phyloP scores from a whole-genome alignment of 1,140 invertebrate genomes.

The Ostrea edulis region DNA sequence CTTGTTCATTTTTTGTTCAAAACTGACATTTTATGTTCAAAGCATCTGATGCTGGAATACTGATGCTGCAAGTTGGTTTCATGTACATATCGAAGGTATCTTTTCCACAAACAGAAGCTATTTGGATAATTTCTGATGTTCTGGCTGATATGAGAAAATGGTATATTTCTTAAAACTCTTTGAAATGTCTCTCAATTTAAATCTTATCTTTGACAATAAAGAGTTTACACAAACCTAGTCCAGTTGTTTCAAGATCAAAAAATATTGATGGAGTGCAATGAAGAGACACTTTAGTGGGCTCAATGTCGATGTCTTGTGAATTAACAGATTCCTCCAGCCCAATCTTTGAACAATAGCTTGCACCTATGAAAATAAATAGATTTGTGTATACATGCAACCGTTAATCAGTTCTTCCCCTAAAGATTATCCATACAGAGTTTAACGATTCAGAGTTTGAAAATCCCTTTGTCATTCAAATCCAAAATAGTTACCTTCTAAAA shows the following conservation, averaged over 20 bases:
- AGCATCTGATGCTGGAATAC: slow-evolving; percentile 32
- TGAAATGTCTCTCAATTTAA: not conserved
- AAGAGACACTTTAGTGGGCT: not conserved
- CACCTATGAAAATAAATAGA: not conserved
- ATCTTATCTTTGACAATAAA: not conserved
- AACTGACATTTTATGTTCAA: too few species aligned
- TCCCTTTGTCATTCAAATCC: too few species aligned
- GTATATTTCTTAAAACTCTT: too few species aligned
- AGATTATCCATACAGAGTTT: too few species aligned
- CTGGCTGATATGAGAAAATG: too few species aligned
- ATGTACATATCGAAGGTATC: slow-evolving; percentile 7
- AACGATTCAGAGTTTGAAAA: too few species aligned
- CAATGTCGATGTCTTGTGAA: slow-evolving; percentile 1
- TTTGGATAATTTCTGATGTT: slow-evolving; percentile 38
- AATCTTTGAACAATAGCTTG: slow-evolving; percentile 14
- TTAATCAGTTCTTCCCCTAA: not conserved
- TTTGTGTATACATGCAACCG: not conserved
- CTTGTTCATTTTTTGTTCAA: too few species aligned
- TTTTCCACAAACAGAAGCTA: slow-evolving; percentile 12
- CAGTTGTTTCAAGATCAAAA: too few species aligned
- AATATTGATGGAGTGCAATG: not conserved
- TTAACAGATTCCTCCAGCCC: slow-evolving; percentile 22
- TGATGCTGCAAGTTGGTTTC: slow-evolving; percentile 21
- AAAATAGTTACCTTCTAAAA: too few species aligned
- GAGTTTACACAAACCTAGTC: slow-evolving; percentile 35